Base-by-base conservation (phyloP, 2,797 vertebrate genomes). In the Euthynnus affinis region DNA sequence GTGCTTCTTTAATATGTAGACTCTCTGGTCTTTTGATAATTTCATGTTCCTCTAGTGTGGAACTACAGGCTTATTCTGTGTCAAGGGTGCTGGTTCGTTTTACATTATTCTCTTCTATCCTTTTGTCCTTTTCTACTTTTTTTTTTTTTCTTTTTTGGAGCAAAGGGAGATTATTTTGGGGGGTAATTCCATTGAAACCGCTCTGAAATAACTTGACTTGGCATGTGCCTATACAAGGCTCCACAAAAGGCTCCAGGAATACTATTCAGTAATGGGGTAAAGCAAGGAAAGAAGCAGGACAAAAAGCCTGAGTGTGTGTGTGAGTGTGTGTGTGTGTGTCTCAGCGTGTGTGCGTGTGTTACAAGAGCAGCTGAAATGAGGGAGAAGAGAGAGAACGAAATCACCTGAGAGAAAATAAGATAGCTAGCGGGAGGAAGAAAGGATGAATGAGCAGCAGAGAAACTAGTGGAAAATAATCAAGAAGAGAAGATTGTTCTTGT, bases 181-280 rank as follows among this genome's bases (percentile, higher is more conserved):
- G 85, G 83, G 86, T 92, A 91, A 93, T 91, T 90, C 90, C 88
- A 91, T 86, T 92, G 88, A 92, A 91, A 90, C 66, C 57, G 23
- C 87, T 85, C 87, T 82, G 87, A 92, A 92, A 91, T 90, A 92
- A 93, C 92, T 93, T 92, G 90, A 92, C 91, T 93, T 90, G 91
- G 90, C 92, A 92, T 94, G 93, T 92, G 93, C 90, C 91, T 88
- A 91, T 93, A 93, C 92, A 94, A 84, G 76, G 78, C 88, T 84
- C 55, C 71, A 94, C 93, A 94, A 94, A 93, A 82, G 90, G 65
- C 91, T 92, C 73, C 63, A 53, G 86, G 91, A 92, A 90, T 82
- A 89, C 90, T 81, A 92, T 91, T 92, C 92, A 94, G 84, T 85
- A 87, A 89, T 86, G 87, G 85, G 86, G 53, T 82, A 83, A 87